These are phyloP conservation scores for Drosophila malerkotliana DNA, from an alignment of 1,140 invertebrate genomes.

Conservation along the genomic window DNA sequence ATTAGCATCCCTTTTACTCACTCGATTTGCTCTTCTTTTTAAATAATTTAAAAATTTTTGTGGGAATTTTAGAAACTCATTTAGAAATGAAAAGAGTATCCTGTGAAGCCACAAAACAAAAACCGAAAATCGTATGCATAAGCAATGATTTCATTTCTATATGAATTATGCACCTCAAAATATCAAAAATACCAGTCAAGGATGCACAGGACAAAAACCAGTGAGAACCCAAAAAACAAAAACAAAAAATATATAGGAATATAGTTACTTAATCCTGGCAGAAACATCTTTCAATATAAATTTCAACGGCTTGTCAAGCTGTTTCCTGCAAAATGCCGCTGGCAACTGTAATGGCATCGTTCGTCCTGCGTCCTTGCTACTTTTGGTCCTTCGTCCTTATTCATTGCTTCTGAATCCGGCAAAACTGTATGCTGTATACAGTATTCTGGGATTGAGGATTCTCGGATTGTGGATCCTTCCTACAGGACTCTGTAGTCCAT, in stretches of 20 bases:
- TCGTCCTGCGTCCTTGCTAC: constrained; percentile 1
- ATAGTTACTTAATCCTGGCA: constrained; percentile 63
- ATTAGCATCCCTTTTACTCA: constrained; percentile 7
- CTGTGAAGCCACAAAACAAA: not conserved
- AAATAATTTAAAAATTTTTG: not conserved
- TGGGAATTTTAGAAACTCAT: not conserved
- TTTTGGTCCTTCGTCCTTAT: not conserved
- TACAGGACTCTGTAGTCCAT: not conserved
- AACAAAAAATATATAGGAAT: not conserved
- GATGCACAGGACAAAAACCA: not conserved
- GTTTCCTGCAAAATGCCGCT: constrained; percentile 60
- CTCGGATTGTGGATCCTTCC: not conserved
- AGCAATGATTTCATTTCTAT: constrained; percentile 22
- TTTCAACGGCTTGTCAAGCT: constrained; percentile 81
- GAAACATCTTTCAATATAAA: constrained; percentile 82
- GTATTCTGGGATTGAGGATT: no score
- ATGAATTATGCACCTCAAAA: constrained; percentile 47
- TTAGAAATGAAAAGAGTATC: not conserved
- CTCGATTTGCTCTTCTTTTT: not conserved
- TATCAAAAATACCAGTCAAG: not conserved
- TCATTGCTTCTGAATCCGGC: not conserved
- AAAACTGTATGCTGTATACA: not conserved
- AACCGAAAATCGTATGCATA: constrained; percentile 16
- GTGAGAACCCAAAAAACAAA: not conserved
- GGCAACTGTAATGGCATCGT: constrained; percentile 59